Base-by-base conservation (phyloP, 2,797 vertebrate species). In the Anabacerthia variegaticeps region DNA sequence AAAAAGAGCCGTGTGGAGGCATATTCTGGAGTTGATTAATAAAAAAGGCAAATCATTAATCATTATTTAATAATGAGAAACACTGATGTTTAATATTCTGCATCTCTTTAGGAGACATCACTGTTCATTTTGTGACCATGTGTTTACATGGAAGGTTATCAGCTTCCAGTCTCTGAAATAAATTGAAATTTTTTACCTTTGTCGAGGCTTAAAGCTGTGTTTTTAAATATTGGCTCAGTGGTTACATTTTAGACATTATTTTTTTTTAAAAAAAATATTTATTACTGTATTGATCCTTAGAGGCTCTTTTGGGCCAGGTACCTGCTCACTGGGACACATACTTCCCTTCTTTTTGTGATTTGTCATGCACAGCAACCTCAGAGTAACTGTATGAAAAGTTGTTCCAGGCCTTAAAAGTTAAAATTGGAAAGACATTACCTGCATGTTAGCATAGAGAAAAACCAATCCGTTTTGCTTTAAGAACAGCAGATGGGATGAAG, bases 11-110 rank as follows among this genome's bases (percentile, higher is more conserved):
- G 36, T 56, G 58, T 58, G 22, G 27, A 46, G 10, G 24, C n/a
- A 32, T 89, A 66, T 26, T 66, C 67, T 88, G 51, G 61, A 78
- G 28, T 89, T 72, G 69, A 77, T 92, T 88, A 81, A 81, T 94
- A 81, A 85, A 63, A 92, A 95, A 82, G 87, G 69, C 46, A 95
- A 96, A 94, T 84, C 36, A 27, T 71, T 67, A 85, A 14, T 36
- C n/a, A 44, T 80, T 95, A 84, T 95, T 94, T 93, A 71, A 67
- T 88, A 55, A 14, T 71, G 92, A 80, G 68, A 80, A 93, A 55
- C 24, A 51, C 16, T 72, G 81, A 69, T 72, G 36, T 92, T 92
- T 68, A 88, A 62, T 71, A 79, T 76, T 79, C 56, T 61, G 32
- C 32, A 46, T 41, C 30, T 91, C 84, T 85, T 77, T 89, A 86